A percentile compares a stretch with the other conserved stretches of the same genome.
These are phyloP conservation scores for Heterocephalus glaber DNA, from an alignment of 2,113 vertebrate genomes.

Conservation along the genomic window DNA sequence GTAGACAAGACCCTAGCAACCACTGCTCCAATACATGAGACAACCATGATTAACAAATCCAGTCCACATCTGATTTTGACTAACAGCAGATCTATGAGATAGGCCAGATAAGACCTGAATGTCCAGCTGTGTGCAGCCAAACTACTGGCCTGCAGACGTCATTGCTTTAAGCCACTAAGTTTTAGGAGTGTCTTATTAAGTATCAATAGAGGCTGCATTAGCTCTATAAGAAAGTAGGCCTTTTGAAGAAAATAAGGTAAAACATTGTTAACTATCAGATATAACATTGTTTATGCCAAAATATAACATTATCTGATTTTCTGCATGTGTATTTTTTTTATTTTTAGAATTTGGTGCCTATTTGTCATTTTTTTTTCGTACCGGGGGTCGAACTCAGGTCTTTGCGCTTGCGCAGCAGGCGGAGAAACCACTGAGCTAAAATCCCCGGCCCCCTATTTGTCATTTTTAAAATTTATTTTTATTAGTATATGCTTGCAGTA, in stretches of 20 bases:
- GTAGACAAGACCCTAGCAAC: background rate
- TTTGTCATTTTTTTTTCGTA: too few relatives aligned
- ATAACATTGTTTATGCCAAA: background rate
- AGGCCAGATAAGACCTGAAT: background rate
- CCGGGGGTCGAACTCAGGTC: too few relatives aligned
- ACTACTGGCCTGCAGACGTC: background rate
- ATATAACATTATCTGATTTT: conserved; percentile 35
- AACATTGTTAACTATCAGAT: background rate
- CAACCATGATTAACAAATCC: background rate
- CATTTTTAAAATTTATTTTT: background rate
- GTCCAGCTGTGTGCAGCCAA: background rate
- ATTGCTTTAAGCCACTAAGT: background rate
- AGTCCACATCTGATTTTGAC: background rate
- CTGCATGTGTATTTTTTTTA: background rate
- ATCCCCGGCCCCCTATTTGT: too few relatives aligned
- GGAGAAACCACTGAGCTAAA: too few relatives aligned
- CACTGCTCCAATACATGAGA: background rate
- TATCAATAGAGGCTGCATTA: background rate
- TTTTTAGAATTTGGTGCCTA: background rate
- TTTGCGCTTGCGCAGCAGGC: too few relatives aligned
- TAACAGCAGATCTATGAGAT: background rate
- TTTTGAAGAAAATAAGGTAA: background rate
- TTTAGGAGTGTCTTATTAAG: background rate
- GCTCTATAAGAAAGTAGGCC: background rate
- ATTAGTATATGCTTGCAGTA: background rate